A percentile compares a stretch with the other conserved stretches of the same genome.
phyloP scores from a whole-genome alignment of 2,797 vertebrate species.

The Bovichtus diacanthus region DNA sequence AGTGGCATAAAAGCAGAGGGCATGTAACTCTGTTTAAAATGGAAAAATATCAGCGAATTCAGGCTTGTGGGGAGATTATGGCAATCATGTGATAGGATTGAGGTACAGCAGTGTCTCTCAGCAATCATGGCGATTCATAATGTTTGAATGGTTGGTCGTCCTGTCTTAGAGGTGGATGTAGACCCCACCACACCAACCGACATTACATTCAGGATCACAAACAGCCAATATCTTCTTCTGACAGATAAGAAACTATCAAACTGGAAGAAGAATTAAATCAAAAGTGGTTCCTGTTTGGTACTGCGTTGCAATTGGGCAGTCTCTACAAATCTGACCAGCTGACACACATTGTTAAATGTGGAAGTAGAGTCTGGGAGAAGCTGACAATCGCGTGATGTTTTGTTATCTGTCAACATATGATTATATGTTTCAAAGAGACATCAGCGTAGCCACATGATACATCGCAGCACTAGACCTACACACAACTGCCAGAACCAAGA shows the following conservation, averaged over 20 bases:
- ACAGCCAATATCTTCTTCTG: not conserved
- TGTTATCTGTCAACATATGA: not conserved
- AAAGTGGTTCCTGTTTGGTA: not conserved
- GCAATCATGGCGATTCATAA: not conserved
- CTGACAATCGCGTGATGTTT: not conserved
- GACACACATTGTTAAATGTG: not conserved
- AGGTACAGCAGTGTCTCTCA: not conserved
- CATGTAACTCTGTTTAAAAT: not conserved
- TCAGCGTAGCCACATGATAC: not conserved
- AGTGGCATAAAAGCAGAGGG: not conserved
- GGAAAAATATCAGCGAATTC: not conserved
- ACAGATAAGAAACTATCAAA: not conserved
- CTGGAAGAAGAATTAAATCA: not conserved
- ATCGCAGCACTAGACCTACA: not conserved
- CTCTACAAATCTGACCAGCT: not conserved
- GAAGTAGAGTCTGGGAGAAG: not conserved
- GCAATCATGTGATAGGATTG: not conserved
- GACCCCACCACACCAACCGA: not conserved
- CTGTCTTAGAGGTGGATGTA: not conserved
- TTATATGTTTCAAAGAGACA: not conserved
- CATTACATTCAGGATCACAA: too few species aligned
- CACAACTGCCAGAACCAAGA: not conserved
- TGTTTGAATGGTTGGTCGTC: not conserved
- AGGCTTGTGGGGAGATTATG: not conserved
- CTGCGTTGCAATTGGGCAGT: not conserved